Conservation (phyloP, 2,113 vertebrate genomes). For the Cyanoderma ruficeps region DNA sequence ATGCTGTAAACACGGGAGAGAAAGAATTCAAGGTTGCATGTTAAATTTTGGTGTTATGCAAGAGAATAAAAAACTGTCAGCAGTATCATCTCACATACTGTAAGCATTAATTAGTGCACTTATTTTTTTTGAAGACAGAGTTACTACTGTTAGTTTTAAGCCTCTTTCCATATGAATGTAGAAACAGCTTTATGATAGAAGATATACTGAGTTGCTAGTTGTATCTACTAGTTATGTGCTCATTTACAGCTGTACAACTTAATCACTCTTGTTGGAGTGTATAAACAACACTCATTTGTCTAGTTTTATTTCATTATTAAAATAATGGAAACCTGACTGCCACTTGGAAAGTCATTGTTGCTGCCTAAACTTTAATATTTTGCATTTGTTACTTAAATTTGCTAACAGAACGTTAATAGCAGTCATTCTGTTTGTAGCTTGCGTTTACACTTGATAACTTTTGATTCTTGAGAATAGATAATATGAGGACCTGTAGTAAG, state of each 20-base stretch:
- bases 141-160: not conserved
- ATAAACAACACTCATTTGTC: not conserved
- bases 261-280: not conserved
- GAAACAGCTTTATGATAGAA: not conserved
- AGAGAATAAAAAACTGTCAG: not conserved
- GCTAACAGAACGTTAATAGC: rapidly evolving
- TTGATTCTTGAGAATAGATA: not conserved
- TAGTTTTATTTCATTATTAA: not conserved
- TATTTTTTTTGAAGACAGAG: not conserved
- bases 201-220: not conserved
- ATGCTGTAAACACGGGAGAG: not conserved
- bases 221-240: not conserved
- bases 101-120: not conserved
- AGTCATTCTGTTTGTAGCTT: not conserved
- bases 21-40: not conserved
- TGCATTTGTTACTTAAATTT: not conserved
- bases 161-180: not conserved
- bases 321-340: not conserved
- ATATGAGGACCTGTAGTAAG: not conserved
- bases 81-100: rapidly evolving
- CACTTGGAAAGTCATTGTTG: not conserved
- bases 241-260: not conserved
- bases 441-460: not conserved
- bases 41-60: not conserved
- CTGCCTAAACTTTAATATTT: not conserved